phyloP scores from a whole-genome alignment of 2,113 vertebrate species.

The Cyprinodon brontotheroides region DNA sequence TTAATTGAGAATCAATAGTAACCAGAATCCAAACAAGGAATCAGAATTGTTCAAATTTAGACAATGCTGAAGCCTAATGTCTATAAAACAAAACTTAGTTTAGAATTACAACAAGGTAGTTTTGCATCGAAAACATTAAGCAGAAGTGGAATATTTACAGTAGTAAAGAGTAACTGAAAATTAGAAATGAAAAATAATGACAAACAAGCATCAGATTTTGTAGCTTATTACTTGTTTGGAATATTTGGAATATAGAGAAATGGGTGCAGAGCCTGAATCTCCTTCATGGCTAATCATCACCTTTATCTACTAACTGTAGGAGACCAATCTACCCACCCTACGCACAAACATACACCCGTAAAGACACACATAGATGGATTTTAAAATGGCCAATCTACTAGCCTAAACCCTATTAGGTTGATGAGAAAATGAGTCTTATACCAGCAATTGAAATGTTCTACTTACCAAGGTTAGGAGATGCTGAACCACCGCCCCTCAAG shows the following conservation, averaged over 20 bases:
- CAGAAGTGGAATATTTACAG: too few species aligned
- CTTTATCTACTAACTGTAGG: constrained; percentile 12
- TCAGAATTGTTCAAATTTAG: too few species aligned
- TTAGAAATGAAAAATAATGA: too few species aligned
- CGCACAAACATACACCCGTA: not conserved
- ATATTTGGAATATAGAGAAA: not conserved
- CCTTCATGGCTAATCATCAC: constrained; percentile 42
- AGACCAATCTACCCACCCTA: constrained; percentile 19
- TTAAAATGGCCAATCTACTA: constrained; percentile 54
- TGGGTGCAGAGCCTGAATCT: constrained; percentile 4
- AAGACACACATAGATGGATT: constrained; percentile 6
- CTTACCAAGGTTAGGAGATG: constrained; percentile 61
- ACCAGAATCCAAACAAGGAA: too few species aligned
- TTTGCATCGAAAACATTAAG: too few species aligned
- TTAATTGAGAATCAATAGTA: too few species aligned
- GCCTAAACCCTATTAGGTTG: not conserved
- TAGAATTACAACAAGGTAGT: too few species aligned
- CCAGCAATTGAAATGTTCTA: not conserved
- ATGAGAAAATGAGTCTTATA: not conserved
- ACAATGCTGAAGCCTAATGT: too few species aligned
- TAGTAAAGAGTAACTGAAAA: too few species aligned
- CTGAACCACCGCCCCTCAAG: constrained; percentile 35
- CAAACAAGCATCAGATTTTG: not conserved
- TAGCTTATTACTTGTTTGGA: not conserved
- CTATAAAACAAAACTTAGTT: too few species aligned